Conservation (phyloP, 2,888 invertebrate species). For the Ischnus inquisitorius region DNA sequence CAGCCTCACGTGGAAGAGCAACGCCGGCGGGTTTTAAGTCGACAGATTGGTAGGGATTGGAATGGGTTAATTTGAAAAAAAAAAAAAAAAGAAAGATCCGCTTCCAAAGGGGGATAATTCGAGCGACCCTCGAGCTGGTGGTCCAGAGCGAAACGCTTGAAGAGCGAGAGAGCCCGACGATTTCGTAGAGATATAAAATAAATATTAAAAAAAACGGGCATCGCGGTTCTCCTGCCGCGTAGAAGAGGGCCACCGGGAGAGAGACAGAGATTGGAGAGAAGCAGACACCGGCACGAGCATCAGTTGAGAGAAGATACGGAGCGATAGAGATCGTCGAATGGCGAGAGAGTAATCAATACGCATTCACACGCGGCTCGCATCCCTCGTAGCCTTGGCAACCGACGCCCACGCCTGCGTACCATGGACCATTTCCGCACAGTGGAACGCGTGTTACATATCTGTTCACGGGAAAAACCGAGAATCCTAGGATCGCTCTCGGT, state of each 20-base stretch:
- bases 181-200: constrained; percentile 36
- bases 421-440: constrained; percentile 41
- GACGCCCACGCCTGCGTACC: constrained; percentile 72
- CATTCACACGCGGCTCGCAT: constrained; percentile 81
- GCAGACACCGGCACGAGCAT: constrained; percentile 37
- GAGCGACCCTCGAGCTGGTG: constrained; percentile 12
- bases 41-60: constrained; percentile 62
- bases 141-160: constrained; percentile 35
- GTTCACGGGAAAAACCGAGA: constrained; percentile 19
- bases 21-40: constrained; percentile 10
- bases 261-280: no score
- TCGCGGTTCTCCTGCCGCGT: constrained; percentile 5
- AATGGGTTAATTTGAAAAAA: constrained; percentile 72
- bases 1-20: not conserved
- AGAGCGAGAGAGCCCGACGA: constrained; percentile 4
- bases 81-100: constrained; percentile 49
- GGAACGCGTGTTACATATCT: constrained; percentile 59
- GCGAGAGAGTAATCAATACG: constrained; percentile 82
- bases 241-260: constrained; percentile 20
- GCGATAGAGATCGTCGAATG: constrained; percentile 77
- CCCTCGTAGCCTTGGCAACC: constrained; percentile 78
- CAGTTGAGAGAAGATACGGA: constrained; percentile 72
- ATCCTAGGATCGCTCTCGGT: constrained; percentile 18
- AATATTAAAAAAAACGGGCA: constrained; percentile 40
- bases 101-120: not conserved